phyloP scores from a whole-genome alignment of 2,888 invertebrate genomes.

The Autographa gamma region DNA sequence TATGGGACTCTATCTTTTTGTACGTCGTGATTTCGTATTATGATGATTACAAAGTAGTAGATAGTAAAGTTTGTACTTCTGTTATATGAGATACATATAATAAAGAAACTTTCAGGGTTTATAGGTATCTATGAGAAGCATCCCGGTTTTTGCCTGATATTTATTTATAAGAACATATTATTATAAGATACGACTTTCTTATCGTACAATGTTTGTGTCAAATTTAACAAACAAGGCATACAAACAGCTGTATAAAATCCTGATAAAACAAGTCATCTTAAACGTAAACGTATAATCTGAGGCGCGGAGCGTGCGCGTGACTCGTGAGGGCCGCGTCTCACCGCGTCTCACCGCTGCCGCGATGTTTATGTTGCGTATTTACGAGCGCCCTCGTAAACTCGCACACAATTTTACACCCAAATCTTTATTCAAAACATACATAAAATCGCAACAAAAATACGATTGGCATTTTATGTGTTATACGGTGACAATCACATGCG shows the following conservation, averaged over 20 bases:
- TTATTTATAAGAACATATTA: no score
- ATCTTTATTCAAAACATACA: slow-evolving; percentile 60
- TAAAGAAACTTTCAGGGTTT: no score
- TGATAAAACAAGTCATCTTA: background rate
- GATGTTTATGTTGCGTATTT: slow-evolving; percentile 35
- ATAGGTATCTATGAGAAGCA: background rate
- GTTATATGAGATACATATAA: background rate
- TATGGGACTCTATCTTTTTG: background rate
- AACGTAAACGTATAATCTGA: background rate
- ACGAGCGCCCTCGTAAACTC: slow-evolving; percentile 55
- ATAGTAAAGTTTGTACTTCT: background rate
- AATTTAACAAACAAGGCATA: background rate
- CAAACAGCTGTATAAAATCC: background rate
- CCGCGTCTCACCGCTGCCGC: background rate
- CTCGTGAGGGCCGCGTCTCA: background rate
- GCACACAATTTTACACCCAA: slow-evolving; percentile 48
- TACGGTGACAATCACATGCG: slow-evolving; percentile 45
- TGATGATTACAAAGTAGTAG: no score
- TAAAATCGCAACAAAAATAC: slow-evolving; percentile 56
- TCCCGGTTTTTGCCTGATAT: background rate
- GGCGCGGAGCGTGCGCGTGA: background rate
- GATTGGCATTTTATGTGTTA: slow-evolving; percentile 47
- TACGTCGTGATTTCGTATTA: background rate
- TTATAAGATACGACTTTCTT: background rate
- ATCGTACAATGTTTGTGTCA: background rate